Conservation (phyloP, 2,113 vertebrate species). For the Calypte anna region DNA sequence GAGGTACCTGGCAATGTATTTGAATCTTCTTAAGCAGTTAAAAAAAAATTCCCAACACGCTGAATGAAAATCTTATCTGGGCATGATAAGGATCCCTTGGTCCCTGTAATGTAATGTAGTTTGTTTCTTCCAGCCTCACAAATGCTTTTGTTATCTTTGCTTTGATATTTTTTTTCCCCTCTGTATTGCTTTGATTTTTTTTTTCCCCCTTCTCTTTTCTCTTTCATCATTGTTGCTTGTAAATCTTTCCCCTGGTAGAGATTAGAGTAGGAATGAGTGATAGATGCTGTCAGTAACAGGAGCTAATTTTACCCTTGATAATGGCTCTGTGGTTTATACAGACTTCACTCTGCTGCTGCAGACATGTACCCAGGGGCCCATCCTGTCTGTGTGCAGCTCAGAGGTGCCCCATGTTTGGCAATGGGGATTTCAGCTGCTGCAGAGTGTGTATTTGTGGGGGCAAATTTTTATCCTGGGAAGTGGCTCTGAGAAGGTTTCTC, state of each 20-base stretch:
- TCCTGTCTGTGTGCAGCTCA: neutral
- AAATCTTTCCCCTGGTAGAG: constrained; percentile 76
- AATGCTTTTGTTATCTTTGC: constrained; percentile 68
- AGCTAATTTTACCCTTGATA: constrained; percentile 76
- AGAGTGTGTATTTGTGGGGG: neutral
- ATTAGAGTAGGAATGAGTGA: constrained; percentile 74
- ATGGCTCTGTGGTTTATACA: constrained; percentile 57
- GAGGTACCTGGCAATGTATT: constrained; percentile 18
- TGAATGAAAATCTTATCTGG: constrained; percentile 69
- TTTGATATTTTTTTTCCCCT: constrained; percentile 47
- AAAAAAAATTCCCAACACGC: neutral
- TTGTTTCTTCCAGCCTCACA: constrained; percentile 65
- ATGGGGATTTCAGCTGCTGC: neutral
- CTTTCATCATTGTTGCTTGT: constrained; percentile 73
- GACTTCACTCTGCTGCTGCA: neutral
- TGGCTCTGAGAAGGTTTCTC: neutral
- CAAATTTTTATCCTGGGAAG: neutral
- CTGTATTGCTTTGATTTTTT: constrained; percentile 43
- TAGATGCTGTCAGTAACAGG: constrained; percentile 72
- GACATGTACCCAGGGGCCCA: neutral
- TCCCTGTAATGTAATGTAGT: constrained; percentile 54
- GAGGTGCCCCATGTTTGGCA: neutral
- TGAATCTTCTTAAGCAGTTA: constrained; percentile 40
- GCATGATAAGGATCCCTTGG: constrained; percentile 56
- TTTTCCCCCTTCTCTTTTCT: neutral